Conservation (phyloP, 2,888 invertebrate genomes). For the Norana najaformis region DNA sequence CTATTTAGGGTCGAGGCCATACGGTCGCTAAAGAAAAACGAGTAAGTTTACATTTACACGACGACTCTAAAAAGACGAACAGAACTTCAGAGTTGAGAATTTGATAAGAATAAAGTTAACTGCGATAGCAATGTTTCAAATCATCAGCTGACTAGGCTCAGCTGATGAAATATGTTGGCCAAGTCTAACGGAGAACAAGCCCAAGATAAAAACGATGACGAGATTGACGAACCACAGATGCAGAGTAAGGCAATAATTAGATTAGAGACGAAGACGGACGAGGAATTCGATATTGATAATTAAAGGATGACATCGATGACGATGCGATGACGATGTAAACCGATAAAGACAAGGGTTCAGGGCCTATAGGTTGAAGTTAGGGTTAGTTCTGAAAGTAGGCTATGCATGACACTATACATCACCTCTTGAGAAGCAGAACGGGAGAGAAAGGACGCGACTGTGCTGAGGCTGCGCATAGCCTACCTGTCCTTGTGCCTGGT, state of each 20-base stretch:
- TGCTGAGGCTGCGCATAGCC: neutral
- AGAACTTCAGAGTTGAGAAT: neutral
- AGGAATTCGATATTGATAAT: neutral
- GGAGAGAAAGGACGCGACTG: neutral
- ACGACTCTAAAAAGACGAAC: neutral
- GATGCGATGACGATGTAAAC: neutral
- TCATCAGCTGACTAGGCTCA: neutral
- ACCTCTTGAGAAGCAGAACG: neutral
- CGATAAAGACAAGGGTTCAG: neutral
- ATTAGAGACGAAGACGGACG: neutral
- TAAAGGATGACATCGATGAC: neutral
- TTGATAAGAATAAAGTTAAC: too few species aligned
- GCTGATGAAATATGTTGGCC: neutral
- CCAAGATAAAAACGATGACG: neutral
- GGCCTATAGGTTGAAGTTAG: neutral
- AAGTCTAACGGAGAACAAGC: neutral
- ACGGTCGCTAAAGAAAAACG: too few species aligned
- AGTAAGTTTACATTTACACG: too few species aligned
- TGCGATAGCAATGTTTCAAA: neutral
- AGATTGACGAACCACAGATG: too few species aligned
- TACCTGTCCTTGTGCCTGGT: constrained; percentile 5
- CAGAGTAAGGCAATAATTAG: neutral
- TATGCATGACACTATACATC: neutral
- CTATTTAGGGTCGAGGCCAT: too few species aligned
- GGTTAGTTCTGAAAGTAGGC: neutral